These are phyloP conservation scores for Metopia argyrocephala DNA, from an alignment of 2,888 invertebrate species.

Conservation along the genomic window DNA sequence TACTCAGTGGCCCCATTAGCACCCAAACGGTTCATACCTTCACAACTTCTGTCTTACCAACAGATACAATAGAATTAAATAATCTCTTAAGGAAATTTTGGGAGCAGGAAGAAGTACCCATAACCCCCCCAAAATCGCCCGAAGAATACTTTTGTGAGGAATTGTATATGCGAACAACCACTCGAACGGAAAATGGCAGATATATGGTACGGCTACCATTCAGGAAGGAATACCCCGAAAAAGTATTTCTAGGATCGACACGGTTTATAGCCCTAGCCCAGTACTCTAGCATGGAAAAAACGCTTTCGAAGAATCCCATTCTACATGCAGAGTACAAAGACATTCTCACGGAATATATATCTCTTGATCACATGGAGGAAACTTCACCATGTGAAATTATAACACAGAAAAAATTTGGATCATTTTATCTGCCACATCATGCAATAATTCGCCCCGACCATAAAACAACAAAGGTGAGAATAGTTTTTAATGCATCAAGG, in stretches of 20 bases:
- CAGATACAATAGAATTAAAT: too few species aligned
- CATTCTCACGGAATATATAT: slow-evolving; percentile 25
- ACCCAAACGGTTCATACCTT: too few species aligned
- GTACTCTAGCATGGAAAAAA: too few species aligned
- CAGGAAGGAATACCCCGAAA: slow-evolving; percentile 12
- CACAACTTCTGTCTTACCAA: too few species aligned
- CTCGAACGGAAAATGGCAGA: too few species aligned
- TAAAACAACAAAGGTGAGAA: too few species aligned
- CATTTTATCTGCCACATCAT: slow-evolving; percentile 59
- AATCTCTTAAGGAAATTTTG: too few species aligned
- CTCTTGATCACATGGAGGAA: not conserved
- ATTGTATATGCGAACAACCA: too few species aligned
- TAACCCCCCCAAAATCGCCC: too few species aligned
- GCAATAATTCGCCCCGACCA: slow-evolving; percentile 54
- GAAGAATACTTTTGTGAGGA: too few species aligned
- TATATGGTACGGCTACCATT: slow-evolving; percentile 22
- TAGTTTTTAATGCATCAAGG: slow-evolving; percentile 45
- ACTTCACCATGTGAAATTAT: not conserved
- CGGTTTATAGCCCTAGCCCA: not conserved
- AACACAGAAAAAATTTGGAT: not conserved
- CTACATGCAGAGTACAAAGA: not conserved
- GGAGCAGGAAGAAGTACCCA: too few species aligned
- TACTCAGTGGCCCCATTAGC: too few species aligned
- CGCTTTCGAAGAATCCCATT: not conserved
- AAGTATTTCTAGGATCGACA: not conserved